A percentile compares a stretch with the other conserved stretches of the same genome.
phyloP scores from a whole-genome alignment of 2,113 vertebrate species.

The Telmatochromis sp. region DNA sequence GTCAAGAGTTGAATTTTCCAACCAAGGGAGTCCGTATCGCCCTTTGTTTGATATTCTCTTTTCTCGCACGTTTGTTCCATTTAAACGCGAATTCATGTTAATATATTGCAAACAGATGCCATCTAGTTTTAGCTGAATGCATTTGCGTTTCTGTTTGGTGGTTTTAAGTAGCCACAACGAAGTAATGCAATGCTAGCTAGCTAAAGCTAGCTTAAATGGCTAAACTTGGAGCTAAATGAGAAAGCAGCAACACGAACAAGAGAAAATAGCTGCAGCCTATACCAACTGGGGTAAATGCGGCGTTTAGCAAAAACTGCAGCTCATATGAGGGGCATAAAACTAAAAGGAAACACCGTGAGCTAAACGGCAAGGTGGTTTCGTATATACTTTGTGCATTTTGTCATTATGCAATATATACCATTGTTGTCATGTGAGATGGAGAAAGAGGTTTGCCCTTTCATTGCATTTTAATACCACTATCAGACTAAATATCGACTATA shows the following conservation, averaged over 20 bases:
- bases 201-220: not conserved
- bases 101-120: rapidly evolving
- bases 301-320: not conserved
- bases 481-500: not conserved
- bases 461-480: not conserved
- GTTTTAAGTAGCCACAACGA: not conserved
- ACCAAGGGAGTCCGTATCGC: not conserved
- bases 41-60: conserved; percentile 2
- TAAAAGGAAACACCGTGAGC: not conserved
- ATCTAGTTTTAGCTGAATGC: rapidly evolving
- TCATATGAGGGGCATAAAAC: not conserved
- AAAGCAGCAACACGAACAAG: not conserved
- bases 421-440: not conserved
- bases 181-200: not conserved
- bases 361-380: not conserved
- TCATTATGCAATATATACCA: not conserved
- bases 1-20: not conserved
- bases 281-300: not conserved
- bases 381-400: not conserved
- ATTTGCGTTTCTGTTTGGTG: not conserved
- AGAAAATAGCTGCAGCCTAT: not conserved
- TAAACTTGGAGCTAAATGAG: not conserved
- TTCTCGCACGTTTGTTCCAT: not conserved
- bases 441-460: not conserved
- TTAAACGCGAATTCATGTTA: not conserved